phyloP scores from a whole-genome alignment of 1,140 invertebrate species.

The Drosophila kurseongensis region DNA sequence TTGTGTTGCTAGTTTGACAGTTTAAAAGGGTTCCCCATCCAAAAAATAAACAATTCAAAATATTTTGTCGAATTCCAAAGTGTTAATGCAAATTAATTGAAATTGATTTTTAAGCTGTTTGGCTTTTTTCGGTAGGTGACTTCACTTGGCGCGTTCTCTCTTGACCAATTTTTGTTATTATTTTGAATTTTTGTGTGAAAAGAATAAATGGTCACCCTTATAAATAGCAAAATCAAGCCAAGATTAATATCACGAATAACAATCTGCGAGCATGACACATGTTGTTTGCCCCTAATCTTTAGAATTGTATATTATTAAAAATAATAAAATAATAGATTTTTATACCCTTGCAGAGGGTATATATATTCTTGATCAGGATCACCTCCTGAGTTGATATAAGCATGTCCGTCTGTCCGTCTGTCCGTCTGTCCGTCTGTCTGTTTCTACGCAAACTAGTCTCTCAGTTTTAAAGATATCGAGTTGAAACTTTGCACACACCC shows the following conservation, averaged over 20 bases:
- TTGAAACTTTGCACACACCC: too few species aligned
- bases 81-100: neutral
- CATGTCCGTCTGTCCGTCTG: too few species aligned
- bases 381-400: too few species aligned
- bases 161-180: neutral
- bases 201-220: too few species aligned
- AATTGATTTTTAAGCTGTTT: conserved; percentile 11
- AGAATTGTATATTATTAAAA: conserved; percentile 7
- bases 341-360: too few species aligned
- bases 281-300: conserved; percentile 13
- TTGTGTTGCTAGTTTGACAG: neutral
- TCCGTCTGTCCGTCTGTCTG: too few species aligned
- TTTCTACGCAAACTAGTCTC: too few species aligned
- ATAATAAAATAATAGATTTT: neutral
- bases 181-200: conserved; percentile 1
- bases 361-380: too few species aligned
- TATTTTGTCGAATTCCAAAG: neutral
- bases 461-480: too few species aligned
- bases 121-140: conserved; percentile 21
- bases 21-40: neutral
- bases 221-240: neutral
- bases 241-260: conserved; percentile 23
- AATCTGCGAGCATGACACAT: too few species aligned
- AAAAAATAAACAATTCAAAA: neutral
- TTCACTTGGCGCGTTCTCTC: conserved; percentile 4